A percentile compares a stretch with the other conserved stretches of the same genome.
Conservation (phyloP, 2,797 vertebrate species). For the Vipera latastei region DNA sequence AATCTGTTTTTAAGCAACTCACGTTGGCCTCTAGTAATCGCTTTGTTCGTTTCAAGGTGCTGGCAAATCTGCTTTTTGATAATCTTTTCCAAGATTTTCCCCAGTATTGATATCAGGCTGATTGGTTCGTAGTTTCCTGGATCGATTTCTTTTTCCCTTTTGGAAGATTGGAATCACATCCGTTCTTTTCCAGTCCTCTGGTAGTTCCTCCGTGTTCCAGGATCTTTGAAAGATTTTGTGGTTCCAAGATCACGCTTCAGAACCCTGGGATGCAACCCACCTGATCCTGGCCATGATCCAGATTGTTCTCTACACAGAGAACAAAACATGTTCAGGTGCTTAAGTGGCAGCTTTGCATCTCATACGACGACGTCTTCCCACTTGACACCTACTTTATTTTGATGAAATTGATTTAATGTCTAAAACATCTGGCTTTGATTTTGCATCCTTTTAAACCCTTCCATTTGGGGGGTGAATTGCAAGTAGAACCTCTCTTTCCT, state of each 20-base stretch:
- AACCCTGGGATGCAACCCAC: not conserved
- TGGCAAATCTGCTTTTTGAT: not conserved
- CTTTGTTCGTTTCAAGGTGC: not conserved
- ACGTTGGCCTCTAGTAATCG: not conserved
- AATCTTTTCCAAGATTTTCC: not conserved
- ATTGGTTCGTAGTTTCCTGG: not conserved
- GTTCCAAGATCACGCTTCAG: not conserved
- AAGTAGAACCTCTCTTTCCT: not conserved
- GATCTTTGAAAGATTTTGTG: not conserved
- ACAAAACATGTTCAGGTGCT: not conserved
- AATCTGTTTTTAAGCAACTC: not conserved
- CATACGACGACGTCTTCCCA: not conserved
- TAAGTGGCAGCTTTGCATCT: not conserved
- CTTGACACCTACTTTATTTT: not conserved
- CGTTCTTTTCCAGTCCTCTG: not conserved
- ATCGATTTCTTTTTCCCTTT: not conserved
- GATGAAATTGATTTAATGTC: not conserved
- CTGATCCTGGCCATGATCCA: not conserved
- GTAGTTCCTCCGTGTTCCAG: not conserved
- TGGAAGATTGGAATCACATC: not conserved
- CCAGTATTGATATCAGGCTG: not conserved
- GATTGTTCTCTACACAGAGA: not conserved
- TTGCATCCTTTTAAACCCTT: not conserved
- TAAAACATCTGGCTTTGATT: not conserved
- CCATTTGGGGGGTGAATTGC: not conserved